These are phyloP conservation scores for Pterostichus niger DNA, from an alignment of 2,888 invertebrate species.

Conservation along the genomic window DNA sequence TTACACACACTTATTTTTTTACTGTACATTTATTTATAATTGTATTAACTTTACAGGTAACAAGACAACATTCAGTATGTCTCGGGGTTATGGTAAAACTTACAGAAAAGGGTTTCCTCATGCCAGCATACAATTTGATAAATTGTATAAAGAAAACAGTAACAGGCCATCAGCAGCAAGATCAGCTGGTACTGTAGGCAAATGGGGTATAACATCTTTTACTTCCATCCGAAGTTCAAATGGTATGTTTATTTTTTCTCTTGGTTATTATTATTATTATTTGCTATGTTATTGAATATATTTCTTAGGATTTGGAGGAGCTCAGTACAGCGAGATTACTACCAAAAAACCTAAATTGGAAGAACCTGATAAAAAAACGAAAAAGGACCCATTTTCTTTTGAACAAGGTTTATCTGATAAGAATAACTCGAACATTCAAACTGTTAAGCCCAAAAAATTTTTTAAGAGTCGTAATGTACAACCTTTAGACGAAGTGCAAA, in stretches of 20 bases:
- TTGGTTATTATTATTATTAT: background rate
- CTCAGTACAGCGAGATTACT: constrained; percentile 60
- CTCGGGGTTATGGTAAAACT: constrained; percentile 78
- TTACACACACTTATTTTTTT: too few relatives aligned
- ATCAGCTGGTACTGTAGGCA: constrained; percentile 94
- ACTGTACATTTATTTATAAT: background rate
- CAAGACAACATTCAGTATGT: constrained; percentile 72
- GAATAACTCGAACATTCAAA: constrained; percentile 51
- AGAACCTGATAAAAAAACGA: constrained; percentile 68
- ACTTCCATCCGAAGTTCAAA: constrained; percentile 92
- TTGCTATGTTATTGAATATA: constrained; percentile 77
- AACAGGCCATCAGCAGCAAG: constrained; percentile 93
- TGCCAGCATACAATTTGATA: constrained; percentile 83
- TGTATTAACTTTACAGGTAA: constrained; percentile 43
- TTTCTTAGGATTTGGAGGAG: constrained; percentile 51
- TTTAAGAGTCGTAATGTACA: constrained; percentile 91
- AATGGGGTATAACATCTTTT: constrained; percentile 97
- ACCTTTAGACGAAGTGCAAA: constrained; percentile 76
- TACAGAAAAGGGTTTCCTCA: constrained; percentile 75
- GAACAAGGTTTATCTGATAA: constrained; percentile 72
- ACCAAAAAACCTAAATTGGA: constrained; percentile 61
- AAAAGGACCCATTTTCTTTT: constrained; percentile 76
- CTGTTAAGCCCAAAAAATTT: constrained; percentile 90
- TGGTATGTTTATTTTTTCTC: constrained; percentile 77
- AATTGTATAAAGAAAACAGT: constrained; percentile 86